Percentiles rank a stretch among this genome's conserved stretches.
phyloP scores from a whole-genome alignment of 1,140 invertebrate species.

The Leptinotarsa undecemlineata region DNA sequence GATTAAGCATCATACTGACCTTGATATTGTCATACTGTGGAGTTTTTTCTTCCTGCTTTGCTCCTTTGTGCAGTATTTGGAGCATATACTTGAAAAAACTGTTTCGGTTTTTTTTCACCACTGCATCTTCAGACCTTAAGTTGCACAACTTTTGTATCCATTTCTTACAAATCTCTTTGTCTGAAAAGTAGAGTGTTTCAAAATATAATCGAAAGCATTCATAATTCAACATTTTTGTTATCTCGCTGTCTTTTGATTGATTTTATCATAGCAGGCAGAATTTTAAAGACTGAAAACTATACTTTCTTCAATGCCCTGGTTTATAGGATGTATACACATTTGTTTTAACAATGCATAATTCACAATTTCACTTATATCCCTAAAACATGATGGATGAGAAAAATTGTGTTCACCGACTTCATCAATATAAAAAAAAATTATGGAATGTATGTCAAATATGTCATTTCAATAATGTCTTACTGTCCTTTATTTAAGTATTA shows the following conservation, averaged over 20 bases:
- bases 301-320: neutral
- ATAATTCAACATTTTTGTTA: no score
- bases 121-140: slow-evolving; percentile 52
- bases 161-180: slow-evolving; percentile 54
- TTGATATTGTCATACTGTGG: slow-evolving; percentile 41
- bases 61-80: slow-evolving; percentile 52
- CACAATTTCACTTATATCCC: no score
- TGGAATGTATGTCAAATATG: no score
- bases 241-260: no score
- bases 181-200: slow-evolving; percentile 38
- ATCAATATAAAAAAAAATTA: no score
- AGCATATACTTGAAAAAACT: slow-evolving; percentile 59
- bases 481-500: no score
- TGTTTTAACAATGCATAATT: no score
- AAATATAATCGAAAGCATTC: neutral
- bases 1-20: slow-evolving; percentile 35
- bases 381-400: no score
- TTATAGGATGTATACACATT: neutral
- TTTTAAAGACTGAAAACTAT: neutral
- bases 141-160: slow-evolving; percentile 53
- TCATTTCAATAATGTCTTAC: no score
- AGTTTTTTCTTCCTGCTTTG: slow-evolving; percentile 38
- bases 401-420: no score
- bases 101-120: slow-evolving; percentile 58
- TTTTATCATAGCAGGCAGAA: no score